A percentile compares a stretch with the other conserved stretches of the same genome.
Evolutionary conservation across 2,888 invertebrate species (phyloP).

Genomic region (Monopis laevigella): DNA sequence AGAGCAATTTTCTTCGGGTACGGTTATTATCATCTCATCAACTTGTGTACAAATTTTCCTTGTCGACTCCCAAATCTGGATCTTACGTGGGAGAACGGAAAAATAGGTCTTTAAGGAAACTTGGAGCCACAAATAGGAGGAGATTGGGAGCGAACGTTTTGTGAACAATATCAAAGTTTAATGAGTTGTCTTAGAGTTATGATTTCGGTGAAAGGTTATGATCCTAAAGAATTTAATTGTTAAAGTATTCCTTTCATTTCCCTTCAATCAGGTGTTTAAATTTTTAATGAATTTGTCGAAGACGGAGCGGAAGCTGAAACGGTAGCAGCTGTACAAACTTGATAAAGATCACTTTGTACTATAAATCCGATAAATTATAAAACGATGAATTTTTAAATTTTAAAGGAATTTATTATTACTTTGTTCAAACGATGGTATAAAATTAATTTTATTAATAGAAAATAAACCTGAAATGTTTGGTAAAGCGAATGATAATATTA

Average conservation of each 20-base stretch:
- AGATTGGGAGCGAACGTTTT: too few relatives aligned
- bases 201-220: too few relatives aligned
- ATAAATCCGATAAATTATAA: slow-evolving; percentile 1
- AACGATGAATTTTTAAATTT: neutral
- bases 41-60: neutral
- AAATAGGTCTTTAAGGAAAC: too few relatives aligned
- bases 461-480: too few relatives aligned
- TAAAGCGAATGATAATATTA: too few relatives aligned
- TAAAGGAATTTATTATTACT: slow-evolving; percentile 1
- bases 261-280: slow-evolving; percentile 7
- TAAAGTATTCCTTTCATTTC: slow-evolving; percentile 10
- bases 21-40: slow-evolving; percentile 5
- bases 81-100: too few relatives aligned
- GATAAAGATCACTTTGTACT: neutral
- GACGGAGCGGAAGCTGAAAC: slow-evolving; percentile 3
- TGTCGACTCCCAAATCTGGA: too few relatives aligned
- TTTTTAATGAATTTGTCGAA: slow-evolving; percentile 5
- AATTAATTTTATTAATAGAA: too few relatives aligned
- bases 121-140: too few relatives aligned
- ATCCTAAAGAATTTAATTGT: slow-evolving; percentile 8
- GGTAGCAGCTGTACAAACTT: slow-evolving; percentile 9
- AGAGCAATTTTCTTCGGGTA: slow-evolving; percentile 30
- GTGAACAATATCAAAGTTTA: slow-evolving; percentile 3
- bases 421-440: neutral
- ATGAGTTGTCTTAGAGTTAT: slow-evolving; percentile 2